These are phyloP conservation scores for Myodes glareolus DNA, from an alignment of 2,113 vertebrate genomes.

Conservation along the genomic window DNA sequence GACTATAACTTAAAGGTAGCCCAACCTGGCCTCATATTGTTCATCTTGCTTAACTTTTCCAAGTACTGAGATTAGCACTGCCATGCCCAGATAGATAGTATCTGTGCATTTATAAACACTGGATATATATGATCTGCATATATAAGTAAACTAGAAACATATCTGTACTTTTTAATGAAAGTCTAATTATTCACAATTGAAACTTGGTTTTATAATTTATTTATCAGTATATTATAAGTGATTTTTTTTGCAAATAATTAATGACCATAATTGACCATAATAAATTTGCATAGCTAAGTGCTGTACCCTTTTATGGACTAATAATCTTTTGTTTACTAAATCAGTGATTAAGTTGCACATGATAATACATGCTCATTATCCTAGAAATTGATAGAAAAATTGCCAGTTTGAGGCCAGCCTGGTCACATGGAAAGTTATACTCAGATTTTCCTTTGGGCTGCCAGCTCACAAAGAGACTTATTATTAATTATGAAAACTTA, in stretches of 20 bases:
- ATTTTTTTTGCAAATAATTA: constrained; percentile 33
- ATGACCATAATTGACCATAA: background rate
- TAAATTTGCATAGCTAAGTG: background rate
- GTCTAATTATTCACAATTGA: background rate
- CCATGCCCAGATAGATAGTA: background rate
- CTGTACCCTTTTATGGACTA: background rate
- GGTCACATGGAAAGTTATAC: background rate
- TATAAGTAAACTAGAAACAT: background rate
- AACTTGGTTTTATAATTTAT: background rate
- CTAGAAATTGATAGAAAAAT: background rate
- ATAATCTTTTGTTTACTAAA: background rate
- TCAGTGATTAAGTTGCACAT: background rate
- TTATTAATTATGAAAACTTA: background rate
- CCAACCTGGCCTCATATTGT: background rate
- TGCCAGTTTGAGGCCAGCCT: background rate
- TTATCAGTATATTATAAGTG: background rate
- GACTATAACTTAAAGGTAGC: background rate
- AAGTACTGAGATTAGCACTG: background rate
- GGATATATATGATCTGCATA: background rate
- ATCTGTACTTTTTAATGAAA: background rate
- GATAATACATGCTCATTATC: background rate
- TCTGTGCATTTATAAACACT: background rate
- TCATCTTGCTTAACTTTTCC: background rate
- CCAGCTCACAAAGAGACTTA: background rate
- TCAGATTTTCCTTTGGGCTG: background rate